A percentile compares a stretch with the other conserved stretches of the same genome.
phyloP scores from a whole-genome alignment of 2,113 vertebrate species.

The Etia nguti region DNA sequence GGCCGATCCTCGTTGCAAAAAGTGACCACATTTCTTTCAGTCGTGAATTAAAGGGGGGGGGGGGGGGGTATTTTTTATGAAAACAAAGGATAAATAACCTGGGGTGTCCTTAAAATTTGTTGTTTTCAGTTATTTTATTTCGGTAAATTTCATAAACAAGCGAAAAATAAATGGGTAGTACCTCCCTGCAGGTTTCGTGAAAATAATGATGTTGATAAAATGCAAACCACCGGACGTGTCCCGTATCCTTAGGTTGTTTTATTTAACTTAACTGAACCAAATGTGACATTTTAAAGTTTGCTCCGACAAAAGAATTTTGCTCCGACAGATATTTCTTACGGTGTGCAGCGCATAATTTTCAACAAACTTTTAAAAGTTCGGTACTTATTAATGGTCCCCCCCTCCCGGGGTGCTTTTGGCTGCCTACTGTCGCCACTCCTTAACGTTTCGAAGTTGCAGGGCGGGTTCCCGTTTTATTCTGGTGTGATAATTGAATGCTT shows the following conservation, averaged over 20 bases:
- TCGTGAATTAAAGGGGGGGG: background rate
- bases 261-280: background rate
- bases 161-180: background rate
- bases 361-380: background rate
- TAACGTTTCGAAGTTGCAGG: background rate
- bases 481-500: slow-evolving; percentile 51
- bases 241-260: background rate
- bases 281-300: background rate
- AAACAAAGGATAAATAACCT: background rate
- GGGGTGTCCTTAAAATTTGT: background rate
- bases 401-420: background rate
- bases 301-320: background rate
- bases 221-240: background rate
- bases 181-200: background rate
- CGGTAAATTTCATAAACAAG: background rate
- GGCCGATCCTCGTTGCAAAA: background rate
- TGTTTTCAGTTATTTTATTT: background rate
- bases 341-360: background rate
- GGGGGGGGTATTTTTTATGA: too few species aligned
- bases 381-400: background rate
- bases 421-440: background rate
- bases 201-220: background rate
- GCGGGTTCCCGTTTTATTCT: slow-evolving; percentile 21
- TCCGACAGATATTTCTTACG: slow-evolving; percentile 20
- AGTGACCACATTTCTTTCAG: background rate